Conservation (phyloP, 2,113 vertebrate species). For the Pelodiscus sinensis region DNA sequence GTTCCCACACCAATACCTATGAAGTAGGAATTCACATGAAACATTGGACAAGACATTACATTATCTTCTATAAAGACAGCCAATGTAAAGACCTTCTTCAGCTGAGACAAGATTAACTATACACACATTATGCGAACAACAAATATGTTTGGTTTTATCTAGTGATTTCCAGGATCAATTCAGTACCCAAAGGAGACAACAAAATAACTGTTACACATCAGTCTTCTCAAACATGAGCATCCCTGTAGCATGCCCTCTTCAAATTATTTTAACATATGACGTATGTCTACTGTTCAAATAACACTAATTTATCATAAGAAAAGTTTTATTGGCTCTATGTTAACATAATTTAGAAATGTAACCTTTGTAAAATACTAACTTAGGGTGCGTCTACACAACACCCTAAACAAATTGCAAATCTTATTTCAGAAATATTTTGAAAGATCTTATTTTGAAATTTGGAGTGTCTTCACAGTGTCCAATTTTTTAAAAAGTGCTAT, state of each 20-base stretch:
- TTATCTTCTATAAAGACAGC: neutral
- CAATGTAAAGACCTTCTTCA: conserved; percentile 10
- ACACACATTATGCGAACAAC: neutral
- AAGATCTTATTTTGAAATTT: no score
- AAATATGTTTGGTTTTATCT: conserved; percentile 31
- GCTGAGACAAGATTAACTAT: conserved; percentile 15
- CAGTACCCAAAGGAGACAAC: conserved; percentile 34
- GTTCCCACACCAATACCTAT: neutral
- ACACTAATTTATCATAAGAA: conserved; percentile 11
- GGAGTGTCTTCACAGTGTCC: no score
- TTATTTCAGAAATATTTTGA: no score
- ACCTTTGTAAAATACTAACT: neutral
- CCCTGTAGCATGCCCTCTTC: conserved; percentile 13
- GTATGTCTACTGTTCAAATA: conserved; percentile 33
- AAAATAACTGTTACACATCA: conserved; percentile 52
- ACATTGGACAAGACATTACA: neutral
- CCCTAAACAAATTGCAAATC: no score
- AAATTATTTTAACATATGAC: conserved; percentile 45
- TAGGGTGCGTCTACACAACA: neutral
- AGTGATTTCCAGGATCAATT: conserved; percentile 49
- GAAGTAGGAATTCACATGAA: neutral
- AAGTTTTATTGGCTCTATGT: conserved; percentile 21
- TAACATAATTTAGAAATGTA: neutral
- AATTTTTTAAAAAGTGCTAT: no score
- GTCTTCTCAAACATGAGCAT: conserved; percentile 41